Percentiles rank a stretch among this genome's conserved stretches.
These are phyloP conservation scores for Corythaixoides concolor DNA, from an alignment of 2,113 vertebrate genomes.

Conservation along the genomic window DNA sequence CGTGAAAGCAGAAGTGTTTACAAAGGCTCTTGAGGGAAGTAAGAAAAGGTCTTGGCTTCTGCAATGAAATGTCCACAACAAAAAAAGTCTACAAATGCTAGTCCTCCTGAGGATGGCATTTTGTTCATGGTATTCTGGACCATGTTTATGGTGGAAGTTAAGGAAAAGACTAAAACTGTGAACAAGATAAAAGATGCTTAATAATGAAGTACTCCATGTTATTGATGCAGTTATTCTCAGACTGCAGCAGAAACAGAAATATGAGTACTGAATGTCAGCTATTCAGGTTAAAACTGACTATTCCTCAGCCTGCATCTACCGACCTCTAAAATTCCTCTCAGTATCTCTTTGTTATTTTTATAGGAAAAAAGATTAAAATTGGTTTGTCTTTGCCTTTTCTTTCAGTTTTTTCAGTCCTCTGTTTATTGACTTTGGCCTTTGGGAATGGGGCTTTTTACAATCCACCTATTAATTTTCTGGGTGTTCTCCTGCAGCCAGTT, in stretches of 20 bases:
- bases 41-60: not conserved
- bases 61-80: not conserved
- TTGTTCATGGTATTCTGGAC: not conserved
- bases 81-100: not conserved
- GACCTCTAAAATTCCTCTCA: not conserved
- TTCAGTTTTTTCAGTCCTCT: not conserved
- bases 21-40: not conserved
- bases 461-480: constrained; percentile 12
- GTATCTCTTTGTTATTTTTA: not conserved
- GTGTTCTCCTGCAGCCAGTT: not conserved
- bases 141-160: not conserved
- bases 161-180: not conserved
- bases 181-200: not conserved
- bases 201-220: not conserved
- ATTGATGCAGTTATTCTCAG: not conserved
- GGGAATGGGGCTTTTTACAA: not conserved
- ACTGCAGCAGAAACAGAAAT: not conserved
- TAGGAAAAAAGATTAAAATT: not conserved
- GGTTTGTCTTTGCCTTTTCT: not conserved
- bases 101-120: not conserved
- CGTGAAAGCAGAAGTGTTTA: not conserved
- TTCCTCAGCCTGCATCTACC: not conserved
- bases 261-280: not conserved
- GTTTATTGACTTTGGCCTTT: not conserved
- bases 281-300: not conserved